A percentile compares a stretch with the other conserved stretches of the same genome.
Conservation (phyloP, 2,113 vertebrate species). For the pig (Sus scrofa) region DNA sequence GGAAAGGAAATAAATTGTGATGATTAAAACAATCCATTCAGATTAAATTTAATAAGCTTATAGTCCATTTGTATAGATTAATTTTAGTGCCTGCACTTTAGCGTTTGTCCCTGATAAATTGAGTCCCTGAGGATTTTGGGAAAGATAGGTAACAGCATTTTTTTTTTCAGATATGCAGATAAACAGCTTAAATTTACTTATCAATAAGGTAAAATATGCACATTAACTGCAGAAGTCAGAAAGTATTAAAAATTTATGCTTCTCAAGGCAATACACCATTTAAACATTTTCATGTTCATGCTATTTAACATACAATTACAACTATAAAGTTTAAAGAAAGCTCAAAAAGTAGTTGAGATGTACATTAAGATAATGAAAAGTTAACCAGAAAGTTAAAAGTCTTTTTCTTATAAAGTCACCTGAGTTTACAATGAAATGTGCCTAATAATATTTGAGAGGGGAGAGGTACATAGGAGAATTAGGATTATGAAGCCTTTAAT, state of each 20-base stretch:
- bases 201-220: background rate
- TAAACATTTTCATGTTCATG: conserved; percentile 3
- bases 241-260: conserved; percentile 13
- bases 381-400: conserved; percentile 29
- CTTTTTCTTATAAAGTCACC: conserved; percentile 12
- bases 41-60: conserved; percentile 13
- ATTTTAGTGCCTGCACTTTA: conserved; percentile 8
- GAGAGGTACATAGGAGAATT: background rate
- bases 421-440: conserved; percentile 33
- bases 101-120: conserved; percentile 23
- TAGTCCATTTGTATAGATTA: background rate
- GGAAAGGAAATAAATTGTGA: conserved; percentile 23
- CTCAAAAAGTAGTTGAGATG: conserved; percentile 16
- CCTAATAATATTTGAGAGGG: background rate
- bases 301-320: conserved; percentile 35
- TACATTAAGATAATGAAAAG: background rate
- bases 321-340: conserved; percentile 40
- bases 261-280: background rate
- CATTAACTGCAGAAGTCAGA: conserved; percentile 23
- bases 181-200: conserved; percentile 19
- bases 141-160: background rate
- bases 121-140: background rate
- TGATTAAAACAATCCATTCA: conserved; percentile 30
- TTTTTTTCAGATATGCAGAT: conserved; percentile 33
- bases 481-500: background rate